Percentiles rank a stretch among this genome's conserved stretches.
phyloP scores from a whole-genome alignment of 1,140 invertebrate genomes.

The Aphelenchoides fujianensis region DNA sequence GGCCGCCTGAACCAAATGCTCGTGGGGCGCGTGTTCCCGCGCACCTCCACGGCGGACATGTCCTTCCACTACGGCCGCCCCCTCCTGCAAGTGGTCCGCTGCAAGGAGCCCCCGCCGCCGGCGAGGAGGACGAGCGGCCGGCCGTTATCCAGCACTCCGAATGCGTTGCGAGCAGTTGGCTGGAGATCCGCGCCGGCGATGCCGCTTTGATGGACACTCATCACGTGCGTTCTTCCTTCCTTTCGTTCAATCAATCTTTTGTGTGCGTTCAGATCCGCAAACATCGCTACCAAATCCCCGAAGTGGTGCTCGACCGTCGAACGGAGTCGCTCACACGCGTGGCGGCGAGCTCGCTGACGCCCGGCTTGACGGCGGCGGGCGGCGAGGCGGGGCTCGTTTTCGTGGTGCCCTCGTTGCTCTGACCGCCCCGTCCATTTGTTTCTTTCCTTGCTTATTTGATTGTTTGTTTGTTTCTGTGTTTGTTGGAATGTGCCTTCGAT shows the following conservation, averaged over 20 bases:
- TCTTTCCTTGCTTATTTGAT: too few species aligned
- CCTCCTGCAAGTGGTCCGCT: conserved; percentile 3
- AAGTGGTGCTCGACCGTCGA: conserved; percentile 2
- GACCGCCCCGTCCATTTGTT: conserved; percentile 2
- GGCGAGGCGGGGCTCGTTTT: conserved; percentile 21
- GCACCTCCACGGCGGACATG: background rate
- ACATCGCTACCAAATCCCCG: background rate
- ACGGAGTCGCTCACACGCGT: conserved; percentile 7
- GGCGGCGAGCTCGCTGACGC: background rate
- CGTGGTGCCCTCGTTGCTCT: background rate
- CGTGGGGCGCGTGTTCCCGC: background rate
- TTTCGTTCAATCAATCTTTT: conserved; percentile 6
- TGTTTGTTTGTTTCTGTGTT: background rate
- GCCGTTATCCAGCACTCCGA: background rate
- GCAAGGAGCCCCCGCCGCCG: background rate
- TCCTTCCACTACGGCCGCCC: conserved; percentile 1
- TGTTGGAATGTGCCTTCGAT: background rate
- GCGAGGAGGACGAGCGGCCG: background rate
- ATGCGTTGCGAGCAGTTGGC: background rate
- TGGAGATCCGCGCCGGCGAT: conserved; percentile 8
- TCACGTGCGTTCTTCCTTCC: background rate
- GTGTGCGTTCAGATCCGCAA: background rate
- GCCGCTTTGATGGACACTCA: background rate
- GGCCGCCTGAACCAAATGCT: conserved; percentile 1
- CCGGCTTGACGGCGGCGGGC: background rate